phyloP scores from a whole-genome alignment of 2,797 vertebrate genomes.

The Phrynocephalus forsythii region DNA sequence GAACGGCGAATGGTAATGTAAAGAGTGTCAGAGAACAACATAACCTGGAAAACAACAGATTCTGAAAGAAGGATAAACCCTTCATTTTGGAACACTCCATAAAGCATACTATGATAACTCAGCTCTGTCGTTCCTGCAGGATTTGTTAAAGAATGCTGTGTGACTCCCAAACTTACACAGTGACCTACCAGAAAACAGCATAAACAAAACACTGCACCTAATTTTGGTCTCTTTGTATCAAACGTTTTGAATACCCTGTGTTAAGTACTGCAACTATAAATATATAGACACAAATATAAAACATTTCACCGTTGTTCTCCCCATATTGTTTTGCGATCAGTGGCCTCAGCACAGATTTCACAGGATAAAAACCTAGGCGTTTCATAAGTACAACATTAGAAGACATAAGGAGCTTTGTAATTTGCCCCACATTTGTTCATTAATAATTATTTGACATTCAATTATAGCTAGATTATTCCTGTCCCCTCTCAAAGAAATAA shows the following conservation, averaged over 20 bases:
- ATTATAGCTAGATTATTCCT: constrained; percentile 61
- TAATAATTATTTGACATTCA: constrained; percentile 67
- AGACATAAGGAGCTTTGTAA: constrained; percentile 62
- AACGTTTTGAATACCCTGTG: neutral
- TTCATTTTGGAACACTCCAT: neutral
- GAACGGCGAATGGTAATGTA: neutral
- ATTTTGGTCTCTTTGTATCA: constrained; percentile 12
- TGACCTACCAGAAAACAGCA: too few species aligned
- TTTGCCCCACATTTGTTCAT: constrained; percentile 68
- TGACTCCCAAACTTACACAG: neutral
- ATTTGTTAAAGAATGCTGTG: neutral
- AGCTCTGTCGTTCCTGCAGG: neutral
- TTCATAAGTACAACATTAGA: constrained; percentile 67
- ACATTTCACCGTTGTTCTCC: constrained; percentile 19
- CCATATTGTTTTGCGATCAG: constrained; percentile 36
- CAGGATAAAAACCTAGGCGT: constrained; percentile 64
- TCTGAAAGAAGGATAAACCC: neutral
- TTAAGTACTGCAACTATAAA: neutral
- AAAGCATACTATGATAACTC: neutral
- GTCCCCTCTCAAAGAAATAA: constrained; percentile 20
- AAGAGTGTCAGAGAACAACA: too few species aligned
- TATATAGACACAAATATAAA: neutral
- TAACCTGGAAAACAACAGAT: too few species aligned
- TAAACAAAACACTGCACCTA: neutral
- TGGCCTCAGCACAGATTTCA: constrained; percentile 64